Evolutionary conservation across 2,888 invertebrate genomes (phyloP).

Genomic region (Siphlonurus alternatus): DNA sequence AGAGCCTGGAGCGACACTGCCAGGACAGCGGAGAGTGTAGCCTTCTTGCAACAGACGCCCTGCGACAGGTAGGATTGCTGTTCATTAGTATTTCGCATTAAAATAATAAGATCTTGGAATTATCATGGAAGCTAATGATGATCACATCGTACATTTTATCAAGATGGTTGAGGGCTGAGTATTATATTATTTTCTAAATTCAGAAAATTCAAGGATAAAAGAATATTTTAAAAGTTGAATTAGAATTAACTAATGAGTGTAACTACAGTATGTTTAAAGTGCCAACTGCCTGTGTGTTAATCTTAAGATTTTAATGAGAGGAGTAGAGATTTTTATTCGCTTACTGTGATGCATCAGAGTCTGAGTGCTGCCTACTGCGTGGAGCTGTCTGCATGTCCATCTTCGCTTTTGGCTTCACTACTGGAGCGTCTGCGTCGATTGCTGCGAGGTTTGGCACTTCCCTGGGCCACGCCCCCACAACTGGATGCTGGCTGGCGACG

Average conservation of each 20-base stretch:
- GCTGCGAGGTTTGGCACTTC: conserved; percentile 38
- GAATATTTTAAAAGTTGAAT: too few relatives aligned
- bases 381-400: conserved; percentile 44
- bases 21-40: conserved; percentile 31
- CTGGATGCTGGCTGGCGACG: conserved; percentile 49
- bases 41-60: conserved; percentile 47
- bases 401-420: conserved; percentile 43
- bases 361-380: conserved; percentile 57
- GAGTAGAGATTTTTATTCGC: not conserved
- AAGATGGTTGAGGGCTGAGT: too few relatives aligned
- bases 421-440: conserved; percentile 48
- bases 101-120: too few relatives aligned
- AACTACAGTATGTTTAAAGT: too few relatives aligned
- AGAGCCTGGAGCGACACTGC: conserved; percentile 42
- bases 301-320: too few relatives aligned
- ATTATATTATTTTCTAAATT: too few relatives aligned
- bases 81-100: too few relatives aligned
- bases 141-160: too few relatives aligned
- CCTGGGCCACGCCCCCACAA: conserved; percentile 35
- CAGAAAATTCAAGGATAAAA: too few relatives aligned
- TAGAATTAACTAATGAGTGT: too few relatives aligned
- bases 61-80: conserved; percentile 50
- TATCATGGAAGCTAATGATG: too few relatives aligned
- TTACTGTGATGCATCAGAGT: conserved; percentile 22
- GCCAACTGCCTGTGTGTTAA: too few relatives aligned